Evolutionary conservation across 2,113 vertebrate genomes (phyloP).

Genomic region (Catharus fuscescens): DNA sequence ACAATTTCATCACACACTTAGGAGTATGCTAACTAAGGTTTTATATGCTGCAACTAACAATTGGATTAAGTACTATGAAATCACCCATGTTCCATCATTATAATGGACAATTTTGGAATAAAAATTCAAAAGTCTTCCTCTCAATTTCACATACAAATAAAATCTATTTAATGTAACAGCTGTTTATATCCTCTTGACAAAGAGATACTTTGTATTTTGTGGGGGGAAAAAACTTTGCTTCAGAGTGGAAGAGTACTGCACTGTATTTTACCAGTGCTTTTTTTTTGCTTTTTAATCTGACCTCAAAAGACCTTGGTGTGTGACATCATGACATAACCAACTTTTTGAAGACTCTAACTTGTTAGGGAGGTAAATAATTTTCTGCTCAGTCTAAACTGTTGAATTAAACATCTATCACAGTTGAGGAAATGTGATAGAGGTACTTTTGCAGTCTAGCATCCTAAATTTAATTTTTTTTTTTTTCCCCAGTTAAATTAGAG

Average conservation of each 20-base stretch:
- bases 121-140: neutral
- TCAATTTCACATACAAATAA: neutral
- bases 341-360: neutral
- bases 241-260: conserved; percentile 14
- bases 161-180: neutral
- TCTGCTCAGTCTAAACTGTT: neutral
- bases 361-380: neutral
- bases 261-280: neutral
- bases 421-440: neutral
- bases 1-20: neutral
- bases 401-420: neutral
- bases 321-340: neutral
- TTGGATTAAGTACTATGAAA: neutral
- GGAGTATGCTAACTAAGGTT: neutral
- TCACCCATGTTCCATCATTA: neutral
- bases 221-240: neutral
- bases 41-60: neutral
- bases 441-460: neutral
- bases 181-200: neutral
- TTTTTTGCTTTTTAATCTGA: neutral
- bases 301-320: conserved; percentile 27
- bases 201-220: neutral
- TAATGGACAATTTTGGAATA: neutral
- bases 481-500: neutral
- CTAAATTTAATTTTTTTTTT: neutral